Evolutionary conservation across 2,797 vertebrate species (phyloP), one percentile per base, ranked within the genome.

Genomic region (Peromyscus eremicus): DNA sequence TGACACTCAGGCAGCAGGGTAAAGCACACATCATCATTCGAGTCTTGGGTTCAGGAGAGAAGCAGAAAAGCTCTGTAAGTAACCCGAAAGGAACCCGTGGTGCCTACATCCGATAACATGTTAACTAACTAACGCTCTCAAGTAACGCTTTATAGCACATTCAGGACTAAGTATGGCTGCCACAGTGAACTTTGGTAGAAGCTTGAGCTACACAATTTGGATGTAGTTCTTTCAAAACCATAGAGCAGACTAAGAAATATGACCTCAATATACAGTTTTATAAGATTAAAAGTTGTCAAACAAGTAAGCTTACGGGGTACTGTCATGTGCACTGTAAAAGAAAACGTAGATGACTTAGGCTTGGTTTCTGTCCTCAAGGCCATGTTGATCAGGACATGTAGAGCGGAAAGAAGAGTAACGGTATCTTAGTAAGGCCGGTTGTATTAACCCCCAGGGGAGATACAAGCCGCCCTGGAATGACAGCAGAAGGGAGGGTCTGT

Each of bases 111-210:
- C 46, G 57, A 66, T 40, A 86, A 77, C 43, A 21, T 25, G 49
- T 46, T 91, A 76, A 73, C n/a, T 89, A 75, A 84, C 77, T 73
- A 84, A 90, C 46, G 8, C 80, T 89, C 95, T 96, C 55, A 92
- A 34, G 34, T 81, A 93, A 49, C 23, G 37, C 52, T 79, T 96
- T 83, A 86, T 0, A 68, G 68, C 29, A 95, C 83, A 77, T 62
- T 40, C 16, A 11, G 2, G 75, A 68, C 46, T 87, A 49, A 89
- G 76, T 94, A 77, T 94, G 55, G n/a, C 70, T 80, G 29, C 76
- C 81, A 70, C 13, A 86, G 52, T 32, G 79, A 81, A 3, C 12
- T 80, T 91, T 95, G 70, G 25, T 60, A 90, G 92, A 95, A 80
- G 11, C 11, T 17, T 62, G 75, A 96, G 76, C 8, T 91, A 68